These are phyloP conservation scores for Anabas testudineus DNA, from an alignment of 2,797 vertebrate genomes.

Conservation along the genomic window DNA sequence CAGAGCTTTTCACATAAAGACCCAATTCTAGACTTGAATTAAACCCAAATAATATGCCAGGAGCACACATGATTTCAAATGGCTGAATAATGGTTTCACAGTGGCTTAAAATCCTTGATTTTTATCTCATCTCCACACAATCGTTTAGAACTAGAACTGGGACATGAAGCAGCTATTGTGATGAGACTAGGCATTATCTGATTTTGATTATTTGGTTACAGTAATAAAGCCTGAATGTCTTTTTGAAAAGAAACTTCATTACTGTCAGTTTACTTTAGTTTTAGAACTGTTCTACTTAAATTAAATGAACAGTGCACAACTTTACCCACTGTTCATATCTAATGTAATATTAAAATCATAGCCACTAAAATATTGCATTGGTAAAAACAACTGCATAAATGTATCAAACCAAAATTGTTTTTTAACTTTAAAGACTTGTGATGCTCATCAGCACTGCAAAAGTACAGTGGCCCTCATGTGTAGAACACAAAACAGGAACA, in stretches of 20 bases:
- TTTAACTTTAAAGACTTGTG: no score
- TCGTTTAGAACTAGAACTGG: constrained; percentile 29
- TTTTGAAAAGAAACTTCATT: not conserved
- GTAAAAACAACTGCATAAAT: no score
- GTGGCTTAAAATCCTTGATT: constrained; percentile 18
- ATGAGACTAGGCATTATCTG: constrained; percentile 13
- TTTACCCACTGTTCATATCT: not conserved
- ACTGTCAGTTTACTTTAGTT: not conserved
- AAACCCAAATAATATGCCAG: constrained; percentile 18
- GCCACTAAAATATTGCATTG: no score
- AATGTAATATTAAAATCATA: not conserved
- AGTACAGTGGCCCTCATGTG: no score
- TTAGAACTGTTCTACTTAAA: not conserved
- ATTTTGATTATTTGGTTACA: constrained; percentile 12
- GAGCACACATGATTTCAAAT: constrained; percentile 35
- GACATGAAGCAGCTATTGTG: constrained; percentile 15
- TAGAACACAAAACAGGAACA: not conserved
- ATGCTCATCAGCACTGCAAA: no score
- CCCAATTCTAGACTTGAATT: constrained; percentile 11
- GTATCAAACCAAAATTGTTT: no score
- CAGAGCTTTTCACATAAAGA: constrained; percentile 5
- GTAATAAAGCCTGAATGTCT: constrained; percentile 17
- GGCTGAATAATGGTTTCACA: constrained; percentile 25
- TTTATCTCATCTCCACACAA: constrained; percentile 14
- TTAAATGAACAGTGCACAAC: not conserved